phyloP scores from a whole-genome alignment of 2,888 invertebrate genomes.

The Tridacna crocea region DNA sequence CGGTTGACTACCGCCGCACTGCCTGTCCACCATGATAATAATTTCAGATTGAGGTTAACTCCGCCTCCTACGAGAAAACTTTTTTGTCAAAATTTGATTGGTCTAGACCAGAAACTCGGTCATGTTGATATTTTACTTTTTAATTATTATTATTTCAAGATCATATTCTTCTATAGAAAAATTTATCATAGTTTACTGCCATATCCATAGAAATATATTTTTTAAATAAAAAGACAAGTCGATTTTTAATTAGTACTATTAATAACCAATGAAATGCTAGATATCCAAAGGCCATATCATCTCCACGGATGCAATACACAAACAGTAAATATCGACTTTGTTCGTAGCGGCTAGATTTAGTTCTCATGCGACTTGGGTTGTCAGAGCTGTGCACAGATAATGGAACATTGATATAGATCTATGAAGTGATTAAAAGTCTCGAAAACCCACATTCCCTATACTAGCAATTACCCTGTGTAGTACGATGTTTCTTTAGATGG shows the following conservation, averaged over 20 bases:
- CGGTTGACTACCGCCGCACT: not conserved
- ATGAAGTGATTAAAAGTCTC: too few relatives aligned
- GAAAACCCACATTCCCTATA: too few relatives aligned
- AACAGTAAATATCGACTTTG: conserved; percentile 21
- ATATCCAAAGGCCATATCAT: not conserved
- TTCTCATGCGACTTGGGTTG: too few relatives aligned
- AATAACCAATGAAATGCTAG: conserved; percentile 8
- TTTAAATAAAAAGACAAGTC: not conserved
- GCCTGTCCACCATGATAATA: not conserved
- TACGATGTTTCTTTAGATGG: too few relatives aligned
- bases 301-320: conserved; percentile 25
- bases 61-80: conserved; percentile 15
- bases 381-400: too few relatives aligned
- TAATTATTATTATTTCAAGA: not conserved
- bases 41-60: conserved; percentile 14
- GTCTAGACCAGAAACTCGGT: not conserved
- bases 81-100: not conserved
- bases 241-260: not conserved
- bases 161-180: not conserved
- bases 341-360: not conserved
- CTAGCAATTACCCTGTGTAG: too few relatives aligned
- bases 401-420: too few relatives aligned
- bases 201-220: not conserved
- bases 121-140: not conserved
- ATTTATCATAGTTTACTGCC: not conserved